Base-by-base conservation (phyloP, 2,888 invertebrate species). In the Cephus runcator region DNA sequence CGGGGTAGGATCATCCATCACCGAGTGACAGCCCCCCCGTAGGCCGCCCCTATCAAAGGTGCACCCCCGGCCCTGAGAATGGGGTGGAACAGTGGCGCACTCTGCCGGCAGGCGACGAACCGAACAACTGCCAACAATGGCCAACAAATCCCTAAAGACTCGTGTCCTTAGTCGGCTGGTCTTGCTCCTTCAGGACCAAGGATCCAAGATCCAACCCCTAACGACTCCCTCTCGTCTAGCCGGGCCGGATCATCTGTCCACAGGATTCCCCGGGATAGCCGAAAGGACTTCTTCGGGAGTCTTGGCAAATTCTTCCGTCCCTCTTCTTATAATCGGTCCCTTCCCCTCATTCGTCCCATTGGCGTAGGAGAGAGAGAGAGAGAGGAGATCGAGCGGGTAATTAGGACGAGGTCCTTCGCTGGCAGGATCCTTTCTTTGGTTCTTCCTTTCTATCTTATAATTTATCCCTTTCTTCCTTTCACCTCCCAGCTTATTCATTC, bases 1-100 rank as follows among this genome's bases (percentile, higher is more conserved):
- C 86, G 88, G 83, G 89, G 88, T 87, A 88, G 89, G 89, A 89
- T 90, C 90, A 90, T 90, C 90, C 90, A 90, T 90, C 90, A 90
- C 89, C 86, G 84, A 88, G 90, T 90, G 90, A 90, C 90, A 90
- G 90, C 85, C 56, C 84, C 87, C 83, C 36, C 12, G 35, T 86
- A 88, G 87, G 89, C 86, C 87, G 83, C 87, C 85, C 85, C 83
- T 81, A 86, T 86, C 86, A 84, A 88, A 88, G 85, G 56, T 56
- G 84, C 83, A 85, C 85, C 84, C 86, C 82, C 84, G 80, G 77
- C 79, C 75, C 80, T 76, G 69, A 36, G 23, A 80, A 75, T 80
- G 34, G 73, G 74, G 77, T 77, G 79, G 76, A 79, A 81, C 77
- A 75, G 84, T 83, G 84, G 86, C 85, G 85, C 83, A 82, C 85